phyloP scores from a whole-genome alignment of 2,113 vertebrate genomes.

The Steatornis caripensis region DNA sequence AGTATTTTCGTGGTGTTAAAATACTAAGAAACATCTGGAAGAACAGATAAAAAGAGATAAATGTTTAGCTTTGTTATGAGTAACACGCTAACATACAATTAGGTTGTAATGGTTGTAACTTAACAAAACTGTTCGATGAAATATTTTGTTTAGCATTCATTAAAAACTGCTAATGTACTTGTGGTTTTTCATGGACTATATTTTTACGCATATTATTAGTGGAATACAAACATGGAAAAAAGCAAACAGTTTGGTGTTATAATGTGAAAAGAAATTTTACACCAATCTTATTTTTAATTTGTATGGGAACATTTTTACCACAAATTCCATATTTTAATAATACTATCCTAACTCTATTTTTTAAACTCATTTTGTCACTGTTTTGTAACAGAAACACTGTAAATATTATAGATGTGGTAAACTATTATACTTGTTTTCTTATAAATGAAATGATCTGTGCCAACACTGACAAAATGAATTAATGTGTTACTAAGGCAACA shows the following conservation, averaged over 20 bases:
- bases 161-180: slow-evolving; percentile 81
- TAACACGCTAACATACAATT: slow-evolving; percentile 75
- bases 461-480: slow-evolving; percentile 90
- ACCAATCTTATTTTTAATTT: slow-evolving; percentile 71
- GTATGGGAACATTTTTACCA: slow-evolving; percentile 66
- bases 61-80: slow-evolving; percentile 77
- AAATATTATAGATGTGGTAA: slow-evolving; percentile 93
- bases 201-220: slow-evolving; percentile 76
- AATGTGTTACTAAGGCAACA: slow-evolving; percentile 96
- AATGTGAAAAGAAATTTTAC: slow-evolving; percentile 74
- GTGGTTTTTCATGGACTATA: slow-evolving; percentile 71
- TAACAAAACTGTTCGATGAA: slow-evolving; percentile 80
- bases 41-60: slow-evolving; percentile 70
- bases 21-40: slow-evolving; percentile 76
- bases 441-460: slow-evolving; percentile 87
- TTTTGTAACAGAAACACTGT: slow-evolving; percentile 91
- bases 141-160: slow-evolving; percentile 80
- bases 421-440: slow-evolving; percentile 92
- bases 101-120: slow-evolving; percentile 76
- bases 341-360: slow-evolving; percentile 81
- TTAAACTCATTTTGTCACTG: slow-evolving; percentile 87
- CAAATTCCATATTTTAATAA: slow-evolving; percentile 77
- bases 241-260: slow-evolving; percentile 72
- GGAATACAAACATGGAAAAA: slow-evolving; percentile 77
- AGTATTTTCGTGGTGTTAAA: slow-evolving; percentile 55